A percentile compares a stretch with the other conserved stretches of the same genome.
phyloP scores from a whole-genome alignment of 2,888 invertebrate species.

The Cenopis cana region DNA sequence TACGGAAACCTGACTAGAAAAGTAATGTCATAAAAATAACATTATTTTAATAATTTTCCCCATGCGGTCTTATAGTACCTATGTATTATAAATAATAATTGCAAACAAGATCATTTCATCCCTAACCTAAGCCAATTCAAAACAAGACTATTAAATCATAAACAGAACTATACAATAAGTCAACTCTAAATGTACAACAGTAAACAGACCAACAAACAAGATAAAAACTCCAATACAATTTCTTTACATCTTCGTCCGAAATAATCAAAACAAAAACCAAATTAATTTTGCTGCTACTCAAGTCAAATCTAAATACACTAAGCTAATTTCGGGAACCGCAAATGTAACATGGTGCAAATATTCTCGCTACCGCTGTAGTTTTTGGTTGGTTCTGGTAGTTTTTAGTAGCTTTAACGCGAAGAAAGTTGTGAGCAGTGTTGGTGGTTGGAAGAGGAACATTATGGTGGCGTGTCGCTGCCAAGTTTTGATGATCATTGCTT shows the following conservation, averaged over 20 bases:
- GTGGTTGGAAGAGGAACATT: slow-evolving; percentile 51
- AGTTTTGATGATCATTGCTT: slow-evolving; percentile 83
- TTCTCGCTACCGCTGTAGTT: slow-evolving; percentile 26
- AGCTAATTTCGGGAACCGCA: neutral
- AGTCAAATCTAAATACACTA: neutral
- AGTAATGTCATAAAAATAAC: neutral
- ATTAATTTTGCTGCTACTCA: neutral
- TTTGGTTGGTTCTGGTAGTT: slow-evolving; percentile 39
- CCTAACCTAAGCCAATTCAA: slow-evolving; percentile 36
- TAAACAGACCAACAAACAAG: slow-evolving; percentile 64
- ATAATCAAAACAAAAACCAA: slow-evolving; percentile 38
- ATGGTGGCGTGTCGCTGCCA: slow-evolving; percentile 72
- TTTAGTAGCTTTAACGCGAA: slow-evolving; percentile 41
- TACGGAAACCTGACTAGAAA: neutral
- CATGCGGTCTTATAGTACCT: neutral
- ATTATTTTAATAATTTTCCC: neutral
- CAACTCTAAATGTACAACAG: slow-evolving; percentile 57
- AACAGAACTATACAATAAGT: slow-evolving; percentile 80
- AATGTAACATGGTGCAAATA: slow-evolving; percentile 20
- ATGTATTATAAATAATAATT: slow-evolving; percentile 44
- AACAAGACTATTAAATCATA: slow-evolving; percentile 67
- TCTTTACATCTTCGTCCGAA: slow-evolving; percentile 53
- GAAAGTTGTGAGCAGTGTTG: slow-evolving; percentile 29
- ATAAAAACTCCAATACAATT: slow-evolving; percentile 54
- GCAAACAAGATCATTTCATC: slow-evolving; percentile 40